phyloP scores from a whole-genome alignment of 2,888 invertebrate genomes.

The Hirtodrosophila confusa region DNA sequence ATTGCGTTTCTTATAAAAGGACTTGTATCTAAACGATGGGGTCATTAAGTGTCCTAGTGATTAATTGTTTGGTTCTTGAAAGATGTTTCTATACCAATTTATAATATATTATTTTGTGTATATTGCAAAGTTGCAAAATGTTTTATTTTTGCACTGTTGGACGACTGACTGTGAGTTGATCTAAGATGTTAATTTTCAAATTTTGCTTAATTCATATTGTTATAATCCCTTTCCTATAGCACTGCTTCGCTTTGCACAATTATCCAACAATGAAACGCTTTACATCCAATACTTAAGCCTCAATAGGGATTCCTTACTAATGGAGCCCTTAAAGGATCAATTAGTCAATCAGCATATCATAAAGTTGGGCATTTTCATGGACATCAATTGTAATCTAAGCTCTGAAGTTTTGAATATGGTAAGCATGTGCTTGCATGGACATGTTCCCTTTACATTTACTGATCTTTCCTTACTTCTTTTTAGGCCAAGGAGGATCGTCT shows the following conservation, averaged over 20 bases:
- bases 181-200: background rate
- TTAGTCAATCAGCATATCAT: constrained; percentile 47
- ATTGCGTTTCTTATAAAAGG: constrained; percentile 43
- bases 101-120: constrained; percentile 61
- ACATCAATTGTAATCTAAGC: constrained; percentile 73
- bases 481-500: constrained; percentile 65
- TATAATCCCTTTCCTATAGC: constrained; percentile 38
- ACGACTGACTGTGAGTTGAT: constrained; percentile 34
- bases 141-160: constrained; percentile 42
- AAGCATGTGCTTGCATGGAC: constrained; percentile 7
- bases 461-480: background rate
- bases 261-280: constrained; percentile 18
- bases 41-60: constrained; percentile 10
- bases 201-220: background rate
- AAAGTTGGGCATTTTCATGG: constrained; percentile 71
- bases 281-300: constrained; percentile 56
- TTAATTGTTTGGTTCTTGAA: constrained; percentile 34
- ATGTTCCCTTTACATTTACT: background rate
- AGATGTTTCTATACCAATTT: constrained; percentile 45
- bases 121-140: constrained; percentile 45
- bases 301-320: background rate
- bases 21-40: background rate
- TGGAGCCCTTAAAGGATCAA: constrained; percentile 31
- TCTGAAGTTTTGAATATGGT: constrained; percentile 55
- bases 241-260: constrained; percentile 43